phyloP scores from a whole-genome alignment of 2,888 invertebrate species.

The Unio pictorum region DNA sequence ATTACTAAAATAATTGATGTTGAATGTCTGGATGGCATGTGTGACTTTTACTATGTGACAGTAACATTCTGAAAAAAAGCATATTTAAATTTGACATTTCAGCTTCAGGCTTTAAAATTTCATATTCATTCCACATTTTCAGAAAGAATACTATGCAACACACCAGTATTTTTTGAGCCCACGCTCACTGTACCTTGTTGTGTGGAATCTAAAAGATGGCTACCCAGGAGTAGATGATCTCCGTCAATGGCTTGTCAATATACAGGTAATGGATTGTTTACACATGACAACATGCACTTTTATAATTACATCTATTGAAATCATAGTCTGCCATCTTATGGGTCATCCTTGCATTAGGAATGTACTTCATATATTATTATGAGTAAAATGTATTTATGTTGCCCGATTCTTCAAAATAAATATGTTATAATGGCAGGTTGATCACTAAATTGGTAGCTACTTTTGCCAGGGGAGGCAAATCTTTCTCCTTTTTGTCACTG shows the following conservation, averaged over 20 bases:
- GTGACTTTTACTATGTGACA: neutral
- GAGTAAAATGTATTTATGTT: no score
- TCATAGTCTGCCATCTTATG: neutral
- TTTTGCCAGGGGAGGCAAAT: no score
- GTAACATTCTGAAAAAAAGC: neutral
- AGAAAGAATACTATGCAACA: slow-evolving; percentile 95
- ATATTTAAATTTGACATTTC: neutral
- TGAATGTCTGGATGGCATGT: no score
- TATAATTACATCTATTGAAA: neutral
- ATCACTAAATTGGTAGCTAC: no score
- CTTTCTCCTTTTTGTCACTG: no score
- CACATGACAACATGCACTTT: neutral
- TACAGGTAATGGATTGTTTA: slow-evolving; percentile 77
- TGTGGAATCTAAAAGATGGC: slow-evolving; percentile 95
- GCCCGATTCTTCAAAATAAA: neutral
- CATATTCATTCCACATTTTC: slow-evolving; percentile 18
- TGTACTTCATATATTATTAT: neutral
- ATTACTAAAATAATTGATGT: no score
- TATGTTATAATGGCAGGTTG: no score
- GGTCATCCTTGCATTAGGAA: neutral
- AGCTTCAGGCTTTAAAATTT: neutral
- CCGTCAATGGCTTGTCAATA: slow-evolving; percentile 95
- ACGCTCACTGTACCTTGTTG: slow-evolving; percentile 92
- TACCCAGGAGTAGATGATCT: slow-evolving; percentile 91
- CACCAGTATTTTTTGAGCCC: slow-evolving; percentile 98